Evolutionary conservation across 2,888 invertebrate genomes (phyloP).

Genomic region (Caenorhabditis drosophilae): DNA sequence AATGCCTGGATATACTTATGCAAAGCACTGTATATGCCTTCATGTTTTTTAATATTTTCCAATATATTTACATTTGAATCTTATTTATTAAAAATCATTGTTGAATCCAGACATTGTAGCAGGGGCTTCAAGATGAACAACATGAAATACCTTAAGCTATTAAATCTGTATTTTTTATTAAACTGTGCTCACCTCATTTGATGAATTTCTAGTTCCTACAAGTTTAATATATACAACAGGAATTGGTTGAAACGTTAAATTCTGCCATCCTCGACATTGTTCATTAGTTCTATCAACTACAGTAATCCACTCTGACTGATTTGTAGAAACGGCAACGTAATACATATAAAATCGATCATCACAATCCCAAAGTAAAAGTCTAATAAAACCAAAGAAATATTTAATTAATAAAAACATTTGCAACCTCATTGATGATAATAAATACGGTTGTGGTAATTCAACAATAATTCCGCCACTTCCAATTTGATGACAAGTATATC

Average conservation of each 20-base stretch:
- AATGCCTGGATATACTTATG: no score
- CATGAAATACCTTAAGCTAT: conserved; percentile 12
- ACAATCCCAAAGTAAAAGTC: conserved; percentile 93
- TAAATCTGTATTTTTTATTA: background rate
- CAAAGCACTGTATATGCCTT: no score
- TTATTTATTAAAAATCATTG: background rate
- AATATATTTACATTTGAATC: no score
- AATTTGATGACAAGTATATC: conserved; percentile 70
- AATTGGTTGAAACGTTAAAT: conserved; percentile 81
- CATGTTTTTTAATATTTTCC: background rate
- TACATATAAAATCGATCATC: conserved; percentile 73
- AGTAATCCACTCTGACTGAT: conserved; percentile 73
- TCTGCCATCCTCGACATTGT: conserved; percentile 90
- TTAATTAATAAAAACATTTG: background rate
- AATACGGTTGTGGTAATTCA: conserved; percentile 93
- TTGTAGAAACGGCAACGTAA: conserved; percentile 72
- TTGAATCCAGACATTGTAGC: background rate
- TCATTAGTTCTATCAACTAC: conserved; percentile 87
- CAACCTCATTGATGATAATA: conserved; percentile 83
- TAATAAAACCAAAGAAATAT: conserved; percentile 63
- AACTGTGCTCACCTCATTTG: conserved; percentile 57
- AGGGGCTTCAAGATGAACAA: conserved; percentile 35
- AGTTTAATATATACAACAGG: conserved; percentile 92
- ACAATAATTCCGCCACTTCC: conserved; percentile 92
- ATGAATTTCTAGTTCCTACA: conserved; percentile 94